Conservation (phyloP, 1,140 invertebrate species). For the Chelonus insularis region DNA sequence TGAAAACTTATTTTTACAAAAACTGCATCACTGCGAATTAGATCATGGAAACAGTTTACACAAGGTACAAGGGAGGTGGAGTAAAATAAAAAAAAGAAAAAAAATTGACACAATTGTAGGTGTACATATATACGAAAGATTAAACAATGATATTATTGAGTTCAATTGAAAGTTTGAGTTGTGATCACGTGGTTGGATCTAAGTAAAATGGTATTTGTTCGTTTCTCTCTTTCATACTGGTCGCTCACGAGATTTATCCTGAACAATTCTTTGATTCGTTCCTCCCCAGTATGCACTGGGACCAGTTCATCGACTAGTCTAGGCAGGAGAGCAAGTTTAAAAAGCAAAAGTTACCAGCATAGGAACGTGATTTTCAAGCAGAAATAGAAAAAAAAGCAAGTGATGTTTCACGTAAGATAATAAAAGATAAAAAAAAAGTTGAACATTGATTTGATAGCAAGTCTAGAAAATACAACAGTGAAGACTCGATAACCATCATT, state of each 20-base stretch:
- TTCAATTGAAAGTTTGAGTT: slow-evolving; percentile 36
- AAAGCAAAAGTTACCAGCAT: slow-evolving; percentile 39
- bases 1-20: slow-evolving; percentile 20
- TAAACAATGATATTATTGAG: slow-evolving; percentile 40
- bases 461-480: too few relatives aligned
- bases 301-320: not conserved
- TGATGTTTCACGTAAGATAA: slow-evolving; percentile 29
- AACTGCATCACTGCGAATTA: slow-evolving; percentile 1
- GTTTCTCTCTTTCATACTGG: not conserved
- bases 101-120: not conserved
- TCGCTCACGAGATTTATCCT: slow-evolving; percentile 39
- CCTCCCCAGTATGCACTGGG: not conserved
- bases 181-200: slow-evolving; percentile 17
- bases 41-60: slow-evolving; percentile 17
- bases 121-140: too few relatives aligned
- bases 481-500: slow-evolving; percentile 1
- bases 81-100: not conserved
- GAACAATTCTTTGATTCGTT: slow-evolving; percentile 25
- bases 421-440: slow-evolving; percentile 3
- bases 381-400: not conserved
- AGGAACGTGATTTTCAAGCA: slow-evolving; percentile 43
- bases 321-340: slow-evolving; percentile 28
- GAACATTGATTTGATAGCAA: too few relatives aligned
- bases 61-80: too few relatives aligned
- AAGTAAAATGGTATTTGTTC: slow-evolving; percentile 40